Percentiles rank a stretch among this genome's conserved stretches.
Evolutionary conservation across 2,113 vertebrate genomes (phyloP).

Genomic region (Addax nasomaculatus): DNA sequence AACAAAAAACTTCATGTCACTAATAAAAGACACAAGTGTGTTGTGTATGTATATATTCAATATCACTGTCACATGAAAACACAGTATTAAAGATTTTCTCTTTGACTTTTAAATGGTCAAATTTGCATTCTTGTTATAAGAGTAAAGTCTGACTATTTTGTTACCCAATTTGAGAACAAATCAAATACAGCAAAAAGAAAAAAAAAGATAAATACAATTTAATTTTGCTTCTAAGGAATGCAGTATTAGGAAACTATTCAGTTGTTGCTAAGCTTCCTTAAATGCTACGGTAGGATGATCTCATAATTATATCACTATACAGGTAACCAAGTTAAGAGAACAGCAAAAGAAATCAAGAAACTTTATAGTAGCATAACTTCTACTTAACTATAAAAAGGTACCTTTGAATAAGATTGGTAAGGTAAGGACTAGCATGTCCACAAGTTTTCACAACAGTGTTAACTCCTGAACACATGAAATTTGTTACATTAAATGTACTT

Average conservation of each 20-base stretch:
- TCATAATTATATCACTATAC: not conserved
- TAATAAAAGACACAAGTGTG: not conserved
- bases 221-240: slow-evolving; percentile 10
- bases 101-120: not conserved
- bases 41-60: not conserved
- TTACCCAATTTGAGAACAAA: not conserved
- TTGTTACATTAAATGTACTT: not conserved
- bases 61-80: not conserved
- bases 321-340: not conserved
- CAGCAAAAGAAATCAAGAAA: not conserved
- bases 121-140: not conserved
- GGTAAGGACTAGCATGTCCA: not conserved
- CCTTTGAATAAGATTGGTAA: not conserved
- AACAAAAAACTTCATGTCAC: not conserved
- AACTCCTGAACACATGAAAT: not conserved
- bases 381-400: not conserved
- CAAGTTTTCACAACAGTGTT: not conserved
- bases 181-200: not conserved
- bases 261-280: not conserved
- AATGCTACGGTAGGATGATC: not conserved
- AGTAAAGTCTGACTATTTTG: not conserved
- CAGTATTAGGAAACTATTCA: not conserved
- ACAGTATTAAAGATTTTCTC: not conserved
- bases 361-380: not conserved
- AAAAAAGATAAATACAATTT: not conserved